These are phyloP conservation scores for Zaprionus davidi DNA, from an alignment of 1,140 invertebrate species.

Conservation along the genomic window DNA sequence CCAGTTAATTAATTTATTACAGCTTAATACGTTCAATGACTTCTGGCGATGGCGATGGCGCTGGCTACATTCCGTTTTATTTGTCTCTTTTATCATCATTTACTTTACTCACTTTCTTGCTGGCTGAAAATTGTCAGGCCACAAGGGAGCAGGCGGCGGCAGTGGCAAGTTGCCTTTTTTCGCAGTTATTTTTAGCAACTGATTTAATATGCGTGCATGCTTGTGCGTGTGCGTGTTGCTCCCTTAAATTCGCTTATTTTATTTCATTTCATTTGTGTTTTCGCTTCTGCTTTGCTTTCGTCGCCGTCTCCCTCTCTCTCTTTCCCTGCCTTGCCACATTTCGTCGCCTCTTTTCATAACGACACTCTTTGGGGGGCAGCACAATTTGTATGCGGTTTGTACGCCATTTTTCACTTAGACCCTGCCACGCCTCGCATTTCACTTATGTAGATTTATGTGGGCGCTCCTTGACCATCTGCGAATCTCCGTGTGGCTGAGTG, in stretches of 20 bases:
- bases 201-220: constrained; percentile 82
- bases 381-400: constrained; percentile 81
- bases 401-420: constrained; percentile 77
- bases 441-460: constrained; percentile 73
- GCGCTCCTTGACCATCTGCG: constrained; percentile 10
- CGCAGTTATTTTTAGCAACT: constrained; percentile 73
- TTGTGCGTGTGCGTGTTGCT: constrained; percentile 73
- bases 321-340: constrained; percentile 53
- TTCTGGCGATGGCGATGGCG: constrained; percentile 39
- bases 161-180: neutral
- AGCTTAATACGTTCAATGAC: constrained; percentile 77
- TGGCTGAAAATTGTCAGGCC: constrained; percentile 1
- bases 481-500: constrained; percentile 34
- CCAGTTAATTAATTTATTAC: constrained; percentile 80
- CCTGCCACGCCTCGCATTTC: constrained; percentile 38
- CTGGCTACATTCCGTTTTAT: neutral
- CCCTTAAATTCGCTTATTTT: constrained; percentile 53
- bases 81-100: constrained; percentile 6
- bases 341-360: constrained; percentile 61
- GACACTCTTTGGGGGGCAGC: constrained; percentile 31
- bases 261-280: constrained; percentile 27
- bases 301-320: constrained; percentile 24
- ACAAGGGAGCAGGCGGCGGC: neutral
- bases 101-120: constrained; percentile 1
- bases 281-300: constrained; percentile 8